phyloP scores from a whole-genome alignment of 2,113 vertebrate genomes.

The Lagopus muta region DNA sequence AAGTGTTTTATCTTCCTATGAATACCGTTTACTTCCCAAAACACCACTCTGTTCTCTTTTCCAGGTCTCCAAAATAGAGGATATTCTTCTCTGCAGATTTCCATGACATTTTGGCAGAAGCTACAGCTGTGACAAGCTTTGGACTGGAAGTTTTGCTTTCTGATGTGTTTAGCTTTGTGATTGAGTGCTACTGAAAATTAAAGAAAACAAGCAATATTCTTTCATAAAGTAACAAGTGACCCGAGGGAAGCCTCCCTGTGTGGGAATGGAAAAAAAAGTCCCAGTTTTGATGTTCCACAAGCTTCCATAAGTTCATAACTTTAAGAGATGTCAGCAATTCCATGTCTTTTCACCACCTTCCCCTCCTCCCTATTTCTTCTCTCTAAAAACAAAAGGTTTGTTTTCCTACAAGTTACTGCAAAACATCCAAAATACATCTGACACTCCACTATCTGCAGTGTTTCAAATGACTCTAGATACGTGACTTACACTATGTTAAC shows the following conservation, averaged over 20 bases:
- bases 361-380: not conserved
- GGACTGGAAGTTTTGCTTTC: not conserved
- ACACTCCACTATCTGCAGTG: not conserved
- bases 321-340: not conserved
- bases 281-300: not conserved
- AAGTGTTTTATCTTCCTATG: not conserved
- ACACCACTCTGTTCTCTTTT: not conserved
- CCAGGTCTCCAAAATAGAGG: not conserved
- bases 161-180: conserved; percentile 30
- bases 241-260: conserved; percentile 9
- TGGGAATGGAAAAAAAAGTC: conserved; percentile 12
- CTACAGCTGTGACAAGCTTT: not conserved
- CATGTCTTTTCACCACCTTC: not conserved
- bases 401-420: not conserved
- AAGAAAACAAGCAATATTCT: conserved; percentile 34
- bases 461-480: not conserved
- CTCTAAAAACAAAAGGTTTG: not conserved
- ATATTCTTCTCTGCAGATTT: conserved; percentile 28
- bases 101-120: conserved; percentile 17
- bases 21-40: not conserved
- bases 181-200: conserved; percentile 37
- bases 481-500: not conserved
- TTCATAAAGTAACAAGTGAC: conserved; percentile 41
- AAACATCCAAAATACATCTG: not conserved
- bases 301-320: not conserved